phyloP scores from a whole-genome alignment of 2,888 invertebrate genomes.

The Rhingia rostrata region DNA sequence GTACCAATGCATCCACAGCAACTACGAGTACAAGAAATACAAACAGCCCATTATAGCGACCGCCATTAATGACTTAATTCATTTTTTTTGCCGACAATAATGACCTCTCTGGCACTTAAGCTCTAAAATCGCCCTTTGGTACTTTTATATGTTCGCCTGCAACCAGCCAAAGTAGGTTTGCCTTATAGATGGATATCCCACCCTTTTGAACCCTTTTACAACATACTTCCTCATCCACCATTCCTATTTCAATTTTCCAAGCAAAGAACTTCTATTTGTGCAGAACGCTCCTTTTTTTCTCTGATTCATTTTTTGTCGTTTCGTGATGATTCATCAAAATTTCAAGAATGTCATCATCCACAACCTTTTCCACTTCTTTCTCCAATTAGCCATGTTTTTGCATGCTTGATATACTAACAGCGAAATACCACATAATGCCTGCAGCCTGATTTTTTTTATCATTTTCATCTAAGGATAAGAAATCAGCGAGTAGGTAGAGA shows the following conservation, averaged over 20 bases:
- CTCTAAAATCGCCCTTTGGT: too few species aligned
- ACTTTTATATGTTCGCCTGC: too few species aligned
- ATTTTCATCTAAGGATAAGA: constrained; percentile 35
- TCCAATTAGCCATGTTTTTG: constrained; percentile 66
- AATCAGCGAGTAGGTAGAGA: background rate
- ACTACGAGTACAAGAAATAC: too few species aligned
- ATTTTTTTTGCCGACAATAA: too few species aligned
- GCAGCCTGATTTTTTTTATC: constrained; percentile 10
- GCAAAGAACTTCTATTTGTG: constrained; percentile 19
- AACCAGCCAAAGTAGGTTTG: too few species aligned
- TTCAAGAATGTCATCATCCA: constrained; percentile 47
- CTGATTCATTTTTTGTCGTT: constrained; percentile 20
- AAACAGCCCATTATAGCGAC: too few species aligned
- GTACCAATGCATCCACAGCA: too few species aligned
- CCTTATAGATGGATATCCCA: background rate
- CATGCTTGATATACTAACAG: constrained; percentile 45
- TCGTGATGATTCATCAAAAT: constrained; percentile 61
- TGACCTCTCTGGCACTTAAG: too few species aligned
- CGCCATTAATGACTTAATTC: too few species aligned
- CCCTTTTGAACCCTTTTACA: constrained; percentile 1
- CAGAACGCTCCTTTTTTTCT: background rate
- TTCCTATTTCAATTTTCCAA: constrained; percentile 22
- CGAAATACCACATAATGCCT: constrained; percentile 18
- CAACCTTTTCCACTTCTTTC: constrained; percentile 34
- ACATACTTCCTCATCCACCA: background rate